Base-by-base conservation (phyloP, 2,888 invertebrate genomes). In the Biston stratarius region DNA sequence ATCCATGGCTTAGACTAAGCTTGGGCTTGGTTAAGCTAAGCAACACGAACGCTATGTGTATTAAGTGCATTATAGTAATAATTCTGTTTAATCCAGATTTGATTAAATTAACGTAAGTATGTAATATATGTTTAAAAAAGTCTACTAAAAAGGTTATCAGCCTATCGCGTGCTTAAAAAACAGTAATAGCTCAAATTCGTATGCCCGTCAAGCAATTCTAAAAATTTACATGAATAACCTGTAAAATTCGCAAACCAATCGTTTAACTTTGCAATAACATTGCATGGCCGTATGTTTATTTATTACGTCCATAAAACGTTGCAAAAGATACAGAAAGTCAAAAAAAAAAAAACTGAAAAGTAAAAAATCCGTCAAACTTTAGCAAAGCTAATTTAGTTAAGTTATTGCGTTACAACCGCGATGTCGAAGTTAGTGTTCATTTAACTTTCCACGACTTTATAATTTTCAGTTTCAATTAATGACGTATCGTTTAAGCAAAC, bases 211-310 rank as follows among this genome's bases (percentile, higher is more conserved):
- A 76, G 74, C 67, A 74, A 77, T 76, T 71, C 74, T 76, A 77
- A 76, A 78, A 86, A 84, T 87, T 87, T 84, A 81, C 83, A 85
- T 87, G 76, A 78, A 78, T 82, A 75, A 45, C 80, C 76, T 80
- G 79, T 82, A 83, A 82, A 82, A 81, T 83, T 81, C 68, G 80
- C 83, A 70, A 80, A 77, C 70, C 57, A 70, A 73, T 67, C 71
- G 64, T 74, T 76, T 77, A 70, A 77, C 73, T 76, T 78, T 78
- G 73, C 74, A 74, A 77, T 78, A 77, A 76, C 72, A 77, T 85
- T 78, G 83, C 80, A 67, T 59, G 45, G 51, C 8, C 45, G 53
- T 64, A 70, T 60, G 70, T 72, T 64, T 61, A 68, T 68, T 64
- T 57, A 64, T 68, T 58, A 52, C 56, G 34, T 33, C 55, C 59